A percentile compares a stretch with the other conserved stretches of the same genome.
Evolutionary conservation across 2,797 vertebrate genomes (phyloP).

Genomic region (Sebastes taczanowskii): DNA sequence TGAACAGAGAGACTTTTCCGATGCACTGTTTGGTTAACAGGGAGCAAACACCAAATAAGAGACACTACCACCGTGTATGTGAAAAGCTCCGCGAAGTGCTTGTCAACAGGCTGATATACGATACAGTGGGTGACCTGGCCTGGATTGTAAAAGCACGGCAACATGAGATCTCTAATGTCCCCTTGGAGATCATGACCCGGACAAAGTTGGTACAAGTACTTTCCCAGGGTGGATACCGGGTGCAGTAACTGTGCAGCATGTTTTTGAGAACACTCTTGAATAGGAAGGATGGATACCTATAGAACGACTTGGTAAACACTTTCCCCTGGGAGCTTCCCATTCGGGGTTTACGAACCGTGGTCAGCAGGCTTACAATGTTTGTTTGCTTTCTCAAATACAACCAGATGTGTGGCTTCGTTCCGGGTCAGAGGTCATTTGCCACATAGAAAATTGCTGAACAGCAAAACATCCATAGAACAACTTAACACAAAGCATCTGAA

Average conservation of each 20-base stretch:
- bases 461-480: not conserved
- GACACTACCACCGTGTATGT: not conserved
- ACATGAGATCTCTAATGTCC: slow-evolving; percentile 42
- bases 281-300: slow-evolving; percentile 25
- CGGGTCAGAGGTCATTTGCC: slow-evolving; percentile 49
- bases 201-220: slow-evolving; percentile 36
- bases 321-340: slow-evolving; percentile 39
- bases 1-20: not conserved
- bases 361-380: slow-evolving; percentile 61
- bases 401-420: slow-evolving; percentile 73
- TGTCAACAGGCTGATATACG: slow-evolving; percentile 42
- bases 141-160: slow-evolving; percentile 46
- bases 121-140: slow-evolving; percentile 45
- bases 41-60: not conserved
- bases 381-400: slow-evolving; percentile 67
- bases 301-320: slow-evolving; percentile 10
- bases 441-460: slow-evolving; percentile 33
- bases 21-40: slow-evolving; percentile 2
- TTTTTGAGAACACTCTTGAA: not conserved
- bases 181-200: slow-evolving; percentile 39
- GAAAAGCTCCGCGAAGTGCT: slow-evolving; percentile 14
- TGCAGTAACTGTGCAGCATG: not conserved
- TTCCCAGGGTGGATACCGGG: slow-evolving; percentile 18
- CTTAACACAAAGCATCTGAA: not conserved
- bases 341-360: slow-evolving; percentile 50